Conservation (phyloP, 2,797 vertebrate species). For the Cryptoprocta ferox region DNA sequence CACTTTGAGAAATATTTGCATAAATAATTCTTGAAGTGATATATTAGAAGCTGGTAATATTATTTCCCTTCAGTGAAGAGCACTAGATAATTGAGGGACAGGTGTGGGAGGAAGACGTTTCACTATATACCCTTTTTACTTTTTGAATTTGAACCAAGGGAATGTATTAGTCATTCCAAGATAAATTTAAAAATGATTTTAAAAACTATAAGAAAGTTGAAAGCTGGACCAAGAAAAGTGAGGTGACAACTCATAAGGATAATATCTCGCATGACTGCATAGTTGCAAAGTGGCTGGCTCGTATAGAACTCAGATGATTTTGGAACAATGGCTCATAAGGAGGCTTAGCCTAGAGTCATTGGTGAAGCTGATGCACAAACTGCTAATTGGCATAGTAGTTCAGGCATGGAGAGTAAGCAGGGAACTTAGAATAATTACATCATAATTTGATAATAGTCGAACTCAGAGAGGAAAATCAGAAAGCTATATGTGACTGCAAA, state of each 20-base stretch:
- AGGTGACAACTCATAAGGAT: background rate
- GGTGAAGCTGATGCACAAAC: background rate
- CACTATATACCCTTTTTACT: background rate
- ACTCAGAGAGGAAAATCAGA: background rate
- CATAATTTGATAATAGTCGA: constrained; percentile 34
- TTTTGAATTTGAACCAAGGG: constrained; percentile 44
- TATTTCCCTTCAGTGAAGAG: background rate
- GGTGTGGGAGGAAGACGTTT: background rate
- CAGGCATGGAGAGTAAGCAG: background rate
- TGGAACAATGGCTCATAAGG: background rate
- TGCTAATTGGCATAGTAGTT: background rate
- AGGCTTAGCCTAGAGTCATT: background rate
- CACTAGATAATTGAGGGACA: background rate
- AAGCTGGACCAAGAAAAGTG: constrained; percentile 21
- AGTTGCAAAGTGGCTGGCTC: background rate
- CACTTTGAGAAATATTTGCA: background rate
- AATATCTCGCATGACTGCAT: background rate
- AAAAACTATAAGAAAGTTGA: constrained; percentile 21
- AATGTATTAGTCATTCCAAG: constrained; percentile 45
- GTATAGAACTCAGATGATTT: background rate
- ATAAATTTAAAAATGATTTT: constrained; percentile 56
- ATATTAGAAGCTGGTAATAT: background rate
- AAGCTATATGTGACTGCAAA: background rate
- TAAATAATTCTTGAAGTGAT: constrained; percentile 4
- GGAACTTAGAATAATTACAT: background rate